Evolutionary conservation across 2,888 invertebrate genomes (phyloP).

Genomic region (Nomada lathburiana): DNA sequence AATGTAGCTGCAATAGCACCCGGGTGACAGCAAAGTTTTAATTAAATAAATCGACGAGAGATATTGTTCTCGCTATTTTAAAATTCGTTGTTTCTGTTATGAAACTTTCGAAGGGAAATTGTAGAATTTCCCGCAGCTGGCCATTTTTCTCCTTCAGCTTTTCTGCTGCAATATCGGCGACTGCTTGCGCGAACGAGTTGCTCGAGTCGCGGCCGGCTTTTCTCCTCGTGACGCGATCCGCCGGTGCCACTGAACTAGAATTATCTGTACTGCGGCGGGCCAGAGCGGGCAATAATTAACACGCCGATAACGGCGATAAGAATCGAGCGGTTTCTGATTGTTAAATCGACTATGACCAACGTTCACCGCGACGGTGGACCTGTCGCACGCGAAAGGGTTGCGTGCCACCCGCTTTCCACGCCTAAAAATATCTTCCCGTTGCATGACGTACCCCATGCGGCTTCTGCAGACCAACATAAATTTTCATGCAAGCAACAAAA

Average conservation of each 20-base stretch:
- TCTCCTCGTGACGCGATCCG: conserved; percentile 23
- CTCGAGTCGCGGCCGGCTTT: conserved; percentile 15
- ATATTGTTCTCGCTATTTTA: neutral
- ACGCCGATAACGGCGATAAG: conserved; percentile 33
- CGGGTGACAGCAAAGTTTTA: neutral
- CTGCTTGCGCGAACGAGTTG: conserved; percentile 30
- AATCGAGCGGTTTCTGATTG: conserved; percentile 6
- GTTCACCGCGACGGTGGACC: neutral
- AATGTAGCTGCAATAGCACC: neutral
- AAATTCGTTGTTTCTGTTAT: too few species aligned
- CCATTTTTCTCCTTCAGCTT: conserved; percentile 22
- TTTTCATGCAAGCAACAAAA: too few species aligned
- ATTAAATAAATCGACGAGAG: neutral
- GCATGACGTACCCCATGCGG: too few species aligned
- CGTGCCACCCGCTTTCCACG: neutral
- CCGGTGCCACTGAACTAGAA: conserved; percentile 49
- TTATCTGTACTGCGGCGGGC: conserved; percentile 2
- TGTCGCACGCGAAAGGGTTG: neutral
- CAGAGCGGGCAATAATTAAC: conserved; percentile 39
- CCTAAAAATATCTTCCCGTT: neutral
- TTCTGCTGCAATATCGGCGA: conserved; percentile 41
- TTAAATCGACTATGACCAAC: conserved; percentile 7
- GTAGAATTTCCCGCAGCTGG: conserved; percentile 23
- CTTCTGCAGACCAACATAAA: too few species aligned
- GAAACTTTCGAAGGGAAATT: too few species aligned